Evolutionary conservation across 2,113 vertebrate species (phyloP), one percentile per base, ranked within the genome.

Genomic region (Fulica atra): DNA sequence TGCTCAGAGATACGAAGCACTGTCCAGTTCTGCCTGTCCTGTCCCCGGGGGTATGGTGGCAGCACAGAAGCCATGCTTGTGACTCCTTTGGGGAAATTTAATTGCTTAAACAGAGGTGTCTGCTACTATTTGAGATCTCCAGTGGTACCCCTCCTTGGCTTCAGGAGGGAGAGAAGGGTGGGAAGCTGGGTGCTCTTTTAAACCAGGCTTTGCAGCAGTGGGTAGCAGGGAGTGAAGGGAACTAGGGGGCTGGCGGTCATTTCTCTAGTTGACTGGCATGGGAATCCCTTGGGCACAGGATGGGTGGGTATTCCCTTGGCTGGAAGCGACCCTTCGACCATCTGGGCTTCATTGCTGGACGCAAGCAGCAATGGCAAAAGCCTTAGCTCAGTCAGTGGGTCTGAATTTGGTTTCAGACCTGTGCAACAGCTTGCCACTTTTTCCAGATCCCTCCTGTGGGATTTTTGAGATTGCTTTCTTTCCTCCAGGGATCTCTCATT

Each of bases 321-420:
- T 82, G 40, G 44, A 73, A 53, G 48, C 3, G 2, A 13, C 57
- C 29, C 31, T 24, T 2, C 33, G 23, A 21, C 29, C 7, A 6
- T 73, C n/a, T 0, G 1, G 13, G 26, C 72, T 88, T 85, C 11
- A 5, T 56, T 88, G 61, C 46, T 44, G 48, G 66, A 35, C 44
- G 44, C 16, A 35, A 46, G 19, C 8, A 89, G 46, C 61, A 71
- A 4, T 36, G 51, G 33, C 17, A 66, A 78, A 84, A 70, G 6
- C 53, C 73, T 66, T 23, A 66, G n/a, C 60, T 70, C 29, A 68
- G 42, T 44, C 0, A 2, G 1, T 0, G 0, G 24, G 17, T 86
- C 29, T 26, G 38, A 13, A 5, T n/a, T 26, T 9, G 8, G 66
- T 91, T 88, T 86, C 64, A 86, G 68, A 78, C 16, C 24, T 44